Base-by-base conservation (phyloP, 2,888 invertebrate genomes). In the Zelleria hepariella region DNA sequence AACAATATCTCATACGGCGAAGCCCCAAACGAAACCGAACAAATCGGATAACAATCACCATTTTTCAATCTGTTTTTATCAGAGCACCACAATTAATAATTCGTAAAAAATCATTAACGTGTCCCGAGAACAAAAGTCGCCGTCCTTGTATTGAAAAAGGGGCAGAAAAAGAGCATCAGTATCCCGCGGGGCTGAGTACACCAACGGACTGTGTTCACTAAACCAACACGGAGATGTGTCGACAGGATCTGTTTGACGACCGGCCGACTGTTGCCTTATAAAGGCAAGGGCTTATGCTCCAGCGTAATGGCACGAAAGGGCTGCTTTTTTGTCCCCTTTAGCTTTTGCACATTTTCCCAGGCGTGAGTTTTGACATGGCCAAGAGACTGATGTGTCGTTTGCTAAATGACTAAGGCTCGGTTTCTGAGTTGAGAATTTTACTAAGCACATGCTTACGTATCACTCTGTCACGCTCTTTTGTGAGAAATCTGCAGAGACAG, bases 91-190 rank as follows among this genome's bases (percentile, higher is more conserved):
- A 84, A 87, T 88, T 88, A 87, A 87, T 88, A 87, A 86, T 83
- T 78, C 85, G 83, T 85, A 82, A 85, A 86, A n/a, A 86, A 86
- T 87, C 88, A 87, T 88, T 88, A 88, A 85, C 80, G 74, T 77
- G 82, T 86, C 85, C 81, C 74, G 82, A 79, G 86, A 83, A 86
- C 86, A 86, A 85, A 84, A 83, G 86, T 88, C 80, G 87, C 86
- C 77, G 80, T 80, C 82, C 78, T 85, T 79, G 72, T 73, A 74
- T 62, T 64, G 62, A 67, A 68, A 72, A 76, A 76, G 73, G 72
- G 72, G 68, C 69, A 72, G 71, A 71, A 72, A 68, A 64, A 65
- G 67, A 67, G 68, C 57, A 62, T 61, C 72, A 67, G 72, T 68
- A 63, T 73, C 83, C 84, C 78, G 83, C 80, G 65, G 85, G 75